Evolutionary conservation across 2,113 vertebrate genomes (phyloP).

Genomic region (Xenopus borealis): DNA sequence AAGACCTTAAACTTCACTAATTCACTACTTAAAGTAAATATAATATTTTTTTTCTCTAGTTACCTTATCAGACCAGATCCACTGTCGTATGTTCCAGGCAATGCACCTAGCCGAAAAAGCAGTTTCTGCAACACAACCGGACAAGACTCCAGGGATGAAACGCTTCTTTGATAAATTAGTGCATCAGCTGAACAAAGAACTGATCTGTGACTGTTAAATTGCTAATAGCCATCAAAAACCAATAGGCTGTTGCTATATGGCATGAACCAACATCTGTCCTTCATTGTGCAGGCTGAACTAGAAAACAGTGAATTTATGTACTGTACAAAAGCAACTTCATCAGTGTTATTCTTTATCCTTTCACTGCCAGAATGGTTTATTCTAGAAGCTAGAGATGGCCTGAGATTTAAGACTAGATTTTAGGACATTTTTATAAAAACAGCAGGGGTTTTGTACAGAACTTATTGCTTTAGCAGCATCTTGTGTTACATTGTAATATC

Average conservation of each 20-base stretch:
- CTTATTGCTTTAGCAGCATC: not conserved
- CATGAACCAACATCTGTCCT: conserved; percentile 11
- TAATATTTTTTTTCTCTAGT: conserved; percentile 50
- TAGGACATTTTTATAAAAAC: conserved; percentile 7
- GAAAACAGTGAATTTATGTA: not conserved
- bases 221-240: conserved; percentile 48
- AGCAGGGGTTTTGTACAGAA: conserved; percentile 2
- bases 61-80: conserved; percentile 78
- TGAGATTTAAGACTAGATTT: not conserved
- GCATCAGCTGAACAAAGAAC: conserved; percentile 45
- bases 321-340: conserved; percentile 7
- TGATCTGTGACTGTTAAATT: conserved; percentile 51
- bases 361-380: conserved; percentile 2
- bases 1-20: no score
- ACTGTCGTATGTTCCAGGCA: conserved; percentile 69
- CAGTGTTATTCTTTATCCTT: conserved; percentile 13
- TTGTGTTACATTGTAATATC: conserved; percentile 7
- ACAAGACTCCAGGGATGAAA: conserved; percentile 71
- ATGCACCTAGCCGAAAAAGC: conserved; percentile 60
- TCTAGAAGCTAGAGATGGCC: not conserved
- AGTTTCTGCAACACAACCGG: conserved; percentile 64
- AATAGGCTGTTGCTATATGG: conserved; percentile 26
- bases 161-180: conserved; percentile 66
- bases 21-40: no score
- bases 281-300: not conserved